Percentiles rank a stretch among this genome's conserved stretches.
Conservation (phyloP, 2,113 vertebrate genomes). For the Eidolon helvum region DNA sequence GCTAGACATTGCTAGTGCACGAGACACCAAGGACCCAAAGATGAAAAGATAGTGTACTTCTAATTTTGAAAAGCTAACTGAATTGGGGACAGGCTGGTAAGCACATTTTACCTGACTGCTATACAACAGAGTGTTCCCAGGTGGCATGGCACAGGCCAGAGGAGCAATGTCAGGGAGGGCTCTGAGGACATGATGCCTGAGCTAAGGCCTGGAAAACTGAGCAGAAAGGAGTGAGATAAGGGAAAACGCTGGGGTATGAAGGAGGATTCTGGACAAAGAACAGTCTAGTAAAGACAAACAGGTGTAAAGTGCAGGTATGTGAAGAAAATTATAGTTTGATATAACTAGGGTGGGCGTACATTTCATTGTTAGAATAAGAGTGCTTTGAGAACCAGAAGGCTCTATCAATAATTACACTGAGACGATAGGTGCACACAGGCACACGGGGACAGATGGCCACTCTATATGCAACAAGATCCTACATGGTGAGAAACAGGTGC, state of each 20-base stretch:
- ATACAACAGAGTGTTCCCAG: rapidly evolving
- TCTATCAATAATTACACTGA: neutral
- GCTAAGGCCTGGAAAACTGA: neutral
- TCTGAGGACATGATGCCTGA: neutral
- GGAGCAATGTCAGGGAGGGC: neutral
- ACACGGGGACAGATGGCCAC: neutral
- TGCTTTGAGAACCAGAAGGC: neutral
- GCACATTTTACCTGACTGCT: neutral
- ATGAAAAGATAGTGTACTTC: neutral
- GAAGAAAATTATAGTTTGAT: neutral
- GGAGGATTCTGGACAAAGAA: neutral
- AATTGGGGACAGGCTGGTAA: neutral
- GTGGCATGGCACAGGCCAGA: neutral
- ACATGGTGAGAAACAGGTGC: neutral
- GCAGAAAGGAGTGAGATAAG: neutral
- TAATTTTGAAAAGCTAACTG: neutral
- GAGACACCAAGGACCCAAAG: neutral
- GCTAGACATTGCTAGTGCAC: neutral
- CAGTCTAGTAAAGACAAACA: neutral
- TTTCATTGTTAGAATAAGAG: neutral
- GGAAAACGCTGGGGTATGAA: neutral
- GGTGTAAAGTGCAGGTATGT: neutral
- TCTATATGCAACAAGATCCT: neutral
- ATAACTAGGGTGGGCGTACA: neutral
- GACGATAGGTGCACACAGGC: neutral